These are phyloP conservation scores for Ianthella basta DNA, from an alignment of 37 sponge, comb jelly and placozoan genomes.

Conservation along the genomic window DNA sequence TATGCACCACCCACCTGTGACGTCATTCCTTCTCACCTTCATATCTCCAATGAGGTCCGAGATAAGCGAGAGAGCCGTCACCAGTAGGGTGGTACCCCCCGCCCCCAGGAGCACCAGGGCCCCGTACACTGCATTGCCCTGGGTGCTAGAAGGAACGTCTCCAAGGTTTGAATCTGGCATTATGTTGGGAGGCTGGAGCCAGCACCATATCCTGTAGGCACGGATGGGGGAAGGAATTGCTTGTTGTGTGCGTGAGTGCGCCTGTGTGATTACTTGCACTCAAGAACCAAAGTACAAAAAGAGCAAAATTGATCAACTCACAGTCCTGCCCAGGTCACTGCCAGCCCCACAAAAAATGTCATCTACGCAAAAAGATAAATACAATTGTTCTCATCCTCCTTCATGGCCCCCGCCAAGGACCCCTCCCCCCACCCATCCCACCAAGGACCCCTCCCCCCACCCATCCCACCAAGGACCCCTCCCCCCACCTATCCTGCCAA, in stretches of 20 bases:
- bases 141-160: neutral
- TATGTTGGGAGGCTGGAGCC: neutral
- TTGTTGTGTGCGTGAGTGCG: too few species aligned
- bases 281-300: too few species aligned
- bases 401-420: too few species aligned
- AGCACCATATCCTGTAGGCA: conserved; percentile 24
- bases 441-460: too few species aligned
- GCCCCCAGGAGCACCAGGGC: conserved; percentile 74
- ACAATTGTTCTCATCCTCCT: neutral
- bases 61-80: conserved; percentile 91
- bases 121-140: conserved; percentile 57
- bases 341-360: conserved; percentile 76
- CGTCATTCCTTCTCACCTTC: conserved; percentile 49
- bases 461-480: too few species aligned
- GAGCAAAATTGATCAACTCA: too few species aligned
- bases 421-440: too few species aligned
- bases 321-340: conserved; percentile 61
- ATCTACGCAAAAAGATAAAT: conserved; percentile 46
- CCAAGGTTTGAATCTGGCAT: too few species aligned
- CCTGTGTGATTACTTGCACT: too few species aligned
- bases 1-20: neutral
- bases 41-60: conserved; percentile 88
- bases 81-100: conserved; percentile 82
- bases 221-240: too few species aligned
- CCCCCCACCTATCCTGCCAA: too few species aligned